Percentiles rank a stretch among this genome's conserved stretches.
Evolutionary conservation across 1,140 invertebrate species (phyloP).

Genomic region (Cyphomyrmex costatus): DNA sequence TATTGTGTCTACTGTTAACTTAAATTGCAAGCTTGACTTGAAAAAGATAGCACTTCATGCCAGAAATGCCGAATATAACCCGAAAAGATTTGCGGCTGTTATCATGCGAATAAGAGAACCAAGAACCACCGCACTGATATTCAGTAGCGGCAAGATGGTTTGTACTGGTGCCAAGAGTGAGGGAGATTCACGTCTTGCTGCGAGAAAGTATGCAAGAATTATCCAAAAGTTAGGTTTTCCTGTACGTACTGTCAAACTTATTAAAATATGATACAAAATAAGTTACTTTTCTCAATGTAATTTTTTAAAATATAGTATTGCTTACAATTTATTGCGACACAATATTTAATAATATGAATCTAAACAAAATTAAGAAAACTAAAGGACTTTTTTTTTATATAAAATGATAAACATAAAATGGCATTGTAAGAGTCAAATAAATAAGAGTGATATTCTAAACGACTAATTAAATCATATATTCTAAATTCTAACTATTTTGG

Average conservation of each 20-base stretch:
- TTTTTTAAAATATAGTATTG: background rate
- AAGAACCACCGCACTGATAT: constrained; percentile 99
- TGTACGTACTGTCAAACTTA: constrained; percentile 87
- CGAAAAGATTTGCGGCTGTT: constrained; percentile 99
- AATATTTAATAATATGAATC: constrained; percentile 38
- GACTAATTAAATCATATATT: too few relatives aligned
- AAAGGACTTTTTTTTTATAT: too few relatives aligned
- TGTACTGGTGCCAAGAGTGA: constrained; percentile 99
- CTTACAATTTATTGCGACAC: constrained; percentile 16
- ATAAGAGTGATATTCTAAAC: too few relatives aligned
- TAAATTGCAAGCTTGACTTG: constrained; percentile 97
- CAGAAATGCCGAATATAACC: constrained; percentile 99
- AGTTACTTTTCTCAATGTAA: background rate
- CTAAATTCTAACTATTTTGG: too few relatives aligned
- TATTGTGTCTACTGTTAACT: constrained; percentile 99
- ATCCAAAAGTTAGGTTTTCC: constrained; percentile 99
- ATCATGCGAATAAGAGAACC: constrained; percentile 99
- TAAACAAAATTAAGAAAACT: too few relatives aligned
- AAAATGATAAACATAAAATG: too few relatives aligned
- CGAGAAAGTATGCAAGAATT: constrained; percentile 99
- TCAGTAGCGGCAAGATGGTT: constrained; percentile 99
- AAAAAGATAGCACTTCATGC: constrained; percentile 99
- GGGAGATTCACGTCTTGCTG: constrained; percentile 98
- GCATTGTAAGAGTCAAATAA: too few relatives aligned
- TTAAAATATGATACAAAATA: constrained; percentile 31